Evolutionary conservation across 2,797 vertebrate species (phyloP).

Genomic region (Eupleurogrammus muticus): DNA sequence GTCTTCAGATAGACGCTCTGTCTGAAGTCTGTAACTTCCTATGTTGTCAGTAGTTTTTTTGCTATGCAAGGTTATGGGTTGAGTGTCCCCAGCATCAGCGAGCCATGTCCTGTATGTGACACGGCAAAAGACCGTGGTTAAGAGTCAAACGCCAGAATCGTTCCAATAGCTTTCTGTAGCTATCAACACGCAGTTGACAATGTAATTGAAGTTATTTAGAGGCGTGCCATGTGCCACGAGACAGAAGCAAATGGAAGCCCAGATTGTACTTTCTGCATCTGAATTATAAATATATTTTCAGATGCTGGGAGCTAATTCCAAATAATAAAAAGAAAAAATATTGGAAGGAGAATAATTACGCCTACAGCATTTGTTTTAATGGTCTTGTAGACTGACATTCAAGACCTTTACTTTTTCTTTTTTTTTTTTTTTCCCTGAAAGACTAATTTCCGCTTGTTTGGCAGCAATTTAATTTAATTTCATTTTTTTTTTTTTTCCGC

Average conservation of each 20-base stretch:
- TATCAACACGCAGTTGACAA: conserved; percentile 50
- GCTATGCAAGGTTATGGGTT: conserved; percentile 17
- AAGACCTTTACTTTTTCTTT: background rate
- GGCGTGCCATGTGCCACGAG: conserved; percentile 34
- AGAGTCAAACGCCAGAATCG: conserved; percentile 27
- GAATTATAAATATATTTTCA: conserved; percentile 28
- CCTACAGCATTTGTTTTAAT: conserved; percentile 14
- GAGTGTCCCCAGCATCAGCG: conserved; percentile 38
- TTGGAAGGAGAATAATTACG: conserved; percentile 7
- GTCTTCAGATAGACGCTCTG: background rate
- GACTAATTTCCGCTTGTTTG: conserved; percentile 13
- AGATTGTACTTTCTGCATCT: conserved; percentile 24
- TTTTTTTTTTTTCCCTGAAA: too few species aligned
- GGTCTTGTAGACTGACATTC: conserved; percentile 15
- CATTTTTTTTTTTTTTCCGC: too few species aligned
- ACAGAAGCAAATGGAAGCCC: conserved; percentile 45
- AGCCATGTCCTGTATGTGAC: conserved; percentile 24
- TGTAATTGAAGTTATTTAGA: conserved; percentile 58
- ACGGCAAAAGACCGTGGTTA: conserved; percentile 23
- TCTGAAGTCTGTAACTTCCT: conserved; percentile 31
- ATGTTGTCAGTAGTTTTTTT: conserved; percentile 3
- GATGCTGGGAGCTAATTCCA: conserved; percentile 8
- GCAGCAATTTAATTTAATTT: conserved; percentile 6
- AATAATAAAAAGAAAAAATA: background rate
- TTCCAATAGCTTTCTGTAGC: conserved; percentile 36